Percentiles rank a stretch among this genome's conserved stretches.
These are phyloP conservation scores for Leucophora obtusa DNA, from an alignment of 2,888 invertebrate genomes.

Conservation along the genomic window DNA sequence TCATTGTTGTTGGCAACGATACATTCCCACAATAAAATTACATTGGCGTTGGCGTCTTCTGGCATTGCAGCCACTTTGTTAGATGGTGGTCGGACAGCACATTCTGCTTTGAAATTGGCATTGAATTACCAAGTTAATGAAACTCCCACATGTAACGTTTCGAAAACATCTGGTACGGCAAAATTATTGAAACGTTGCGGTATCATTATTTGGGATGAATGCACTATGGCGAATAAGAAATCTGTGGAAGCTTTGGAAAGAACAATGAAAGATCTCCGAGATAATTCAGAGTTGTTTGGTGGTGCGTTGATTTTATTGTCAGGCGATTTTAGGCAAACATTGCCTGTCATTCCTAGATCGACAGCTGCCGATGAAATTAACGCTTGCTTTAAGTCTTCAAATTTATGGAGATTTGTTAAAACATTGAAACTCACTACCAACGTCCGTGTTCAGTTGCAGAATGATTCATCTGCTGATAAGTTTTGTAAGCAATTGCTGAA, in stretches of 20 bases:
- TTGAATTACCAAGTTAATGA: slow-evolving; percentile 67
- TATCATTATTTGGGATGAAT: slow-evolving; percentile 24
- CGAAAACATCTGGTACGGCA: no score
- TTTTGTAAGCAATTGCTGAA: slow-evolving; percentile 37
- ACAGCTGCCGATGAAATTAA: slow-evolving; percentile 27
- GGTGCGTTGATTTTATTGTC: slow-evolving; percentile 46
- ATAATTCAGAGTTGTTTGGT: not conserved
- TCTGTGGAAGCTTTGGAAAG: slow-evolving; percentile 49
- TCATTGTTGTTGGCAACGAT: slow-evolving; percentile 44
- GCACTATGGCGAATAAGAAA: slow-evolving; percentile 26
- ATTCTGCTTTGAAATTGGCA: slow-evolving; percentile 47
- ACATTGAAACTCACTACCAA: slow-evolving; percentile 29
- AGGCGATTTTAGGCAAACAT: slow-evolving; percentile 58
- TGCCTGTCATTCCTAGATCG: slow-evolving; percentile 32
- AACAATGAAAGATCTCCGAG: slow-evolving; percentile 50
- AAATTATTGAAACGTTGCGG: no score
- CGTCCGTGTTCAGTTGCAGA: slow-evolving; percentile 33
- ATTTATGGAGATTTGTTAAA: not conserved
- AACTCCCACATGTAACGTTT: slow-evolving; percentile 58
- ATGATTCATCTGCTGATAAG: slow-evolving; percentile 27
- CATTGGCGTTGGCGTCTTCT: slow-evolving; percentile 64
- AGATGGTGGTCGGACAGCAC: slow-evolving; percentile 67
- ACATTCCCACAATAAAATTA: slow-evolving; percentile 51
- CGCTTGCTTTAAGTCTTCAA: slow-evolving; percentile 15
- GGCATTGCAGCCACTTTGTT: slow-evolving; percentile 66